phyloP scores from a whole-genome alignment of 2,113 vertebrate genomes.

The Danio rerio region DNA sequence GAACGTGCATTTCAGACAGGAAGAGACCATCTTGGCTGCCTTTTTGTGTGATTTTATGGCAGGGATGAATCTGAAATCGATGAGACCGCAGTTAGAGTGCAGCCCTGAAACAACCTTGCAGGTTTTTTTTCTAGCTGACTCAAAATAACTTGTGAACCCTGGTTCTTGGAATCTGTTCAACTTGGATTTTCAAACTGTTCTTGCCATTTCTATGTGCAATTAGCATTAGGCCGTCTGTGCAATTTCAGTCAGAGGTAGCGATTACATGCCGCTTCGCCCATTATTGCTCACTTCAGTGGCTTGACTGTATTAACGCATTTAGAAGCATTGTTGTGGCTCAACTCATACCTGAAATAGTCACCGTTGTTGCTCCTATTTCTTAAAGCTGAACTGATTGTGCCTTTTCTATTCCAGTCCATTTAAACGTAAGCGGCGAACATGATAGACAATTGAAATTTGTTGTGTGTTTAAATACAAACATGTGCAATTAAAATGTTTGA shows the following conservation, averaged over 20 bases:
- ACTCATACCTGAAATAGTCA: constrained; percentile 1
- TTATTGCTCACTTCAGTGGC: constrained; percentile 23
- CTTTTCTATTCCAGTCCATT: neutral
- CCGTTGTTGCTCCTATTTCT: neutral
- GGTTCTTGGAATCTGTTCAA: too few relatives aligned
- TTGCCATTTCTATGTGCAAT: neutral
- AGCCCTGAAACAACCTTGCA: neutral
- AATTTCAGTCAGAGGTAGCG: neutral
- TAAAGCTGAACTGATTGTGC: neutral
- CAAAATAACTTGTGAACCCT: neutral
- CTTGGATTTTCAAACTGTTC: neutral
- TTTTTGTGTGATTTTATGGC: neutral
- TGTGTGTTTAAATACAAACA: too few relatives aligned
- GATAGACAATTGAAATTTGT: neutral
- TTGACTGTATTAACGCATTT: neutral
- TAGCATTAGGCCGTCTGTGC: neutral
- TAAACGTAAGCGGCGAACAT: neutral
- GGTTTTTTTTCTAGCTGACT: neutral
- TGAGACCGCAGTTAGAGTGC: neutral
- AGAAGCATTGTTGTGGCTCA: constrained; percentile 4
- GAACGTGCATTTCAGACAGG: neutral
- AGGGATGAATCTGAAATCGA: neutral
- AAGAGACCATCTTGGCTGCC: constrained; percentile 8
- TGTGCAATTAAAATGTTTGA: too few relatives aligned
- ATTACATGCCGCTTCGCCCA: neutral